Evolutionary conservation across 92 coral and sea anemone genomes (phyloP).

Genomic region (Chrysogorgia sp.): DNA sequence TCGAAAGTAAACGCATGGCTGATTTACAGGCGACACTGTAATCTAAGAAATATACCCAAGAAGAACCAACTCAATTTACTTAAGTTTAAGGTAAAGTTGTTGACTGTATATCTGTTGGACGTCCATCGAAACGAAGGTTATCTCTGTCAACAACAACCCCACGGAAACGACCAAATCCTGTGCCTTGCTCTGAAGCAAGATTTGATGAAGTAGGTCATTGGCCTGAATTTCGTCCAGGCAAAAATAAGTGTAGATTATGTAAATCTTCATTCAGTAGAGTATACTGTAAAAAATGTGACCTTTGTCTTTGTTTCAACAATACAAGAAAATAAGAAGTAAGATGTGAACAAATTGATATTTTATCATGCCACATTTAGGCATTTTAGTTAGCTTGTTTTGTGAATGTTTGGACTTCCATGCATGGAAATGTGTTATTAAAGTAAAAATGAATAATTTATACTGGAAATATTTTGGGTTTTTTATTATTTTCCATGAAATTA

Average conservation of each 20-base stretch:
- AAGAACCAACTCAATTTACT: not conserved
- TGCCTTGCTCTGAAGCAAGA: not conserved
- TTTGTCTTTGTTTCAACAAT: too few species aligned
- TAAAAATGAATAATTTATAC: too few species aligned
- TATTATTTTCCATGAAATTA: too few species aligned
- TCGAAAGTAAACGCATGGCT: constrained; percentile 25
- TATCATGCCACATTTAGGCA: too few species aligned
- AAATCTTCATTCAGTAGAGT: not conserved
- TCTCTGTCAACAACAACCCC: not conserved
- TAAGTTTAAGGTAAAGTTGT: not conserved
- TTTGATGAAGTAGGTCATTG: constrained; percentile 1
- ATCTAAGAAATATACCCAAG: constrained; percentile 4
- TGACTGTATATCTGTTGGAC: not conserved
- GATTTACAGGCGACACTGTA: not conserved
- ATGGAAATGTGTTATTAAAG: too few species aligned
- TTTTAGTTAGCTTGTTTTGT: too few species aligned
- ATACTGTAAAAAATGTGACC: constrained; percentile 1
- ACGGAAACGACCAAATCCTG: constrained; percentile 6
- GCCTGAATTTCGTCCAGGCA: not conserved
- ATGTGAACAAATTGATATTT: too few species aligned
- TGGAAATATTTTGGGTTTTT: too few species aligned
- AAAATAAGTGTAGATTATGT: constrained; percentile 6
- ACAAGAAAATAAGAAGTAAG: too few species aligned
- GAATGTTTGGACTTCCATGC: too few species aligned
- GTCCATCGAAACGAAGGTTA: not conserved